These are phyloP conservation scores for Carpatolechia fugitivella DNA, from an alignment of 2,888 invertebrate genomes.

Conservation along the genomic window DNA sequence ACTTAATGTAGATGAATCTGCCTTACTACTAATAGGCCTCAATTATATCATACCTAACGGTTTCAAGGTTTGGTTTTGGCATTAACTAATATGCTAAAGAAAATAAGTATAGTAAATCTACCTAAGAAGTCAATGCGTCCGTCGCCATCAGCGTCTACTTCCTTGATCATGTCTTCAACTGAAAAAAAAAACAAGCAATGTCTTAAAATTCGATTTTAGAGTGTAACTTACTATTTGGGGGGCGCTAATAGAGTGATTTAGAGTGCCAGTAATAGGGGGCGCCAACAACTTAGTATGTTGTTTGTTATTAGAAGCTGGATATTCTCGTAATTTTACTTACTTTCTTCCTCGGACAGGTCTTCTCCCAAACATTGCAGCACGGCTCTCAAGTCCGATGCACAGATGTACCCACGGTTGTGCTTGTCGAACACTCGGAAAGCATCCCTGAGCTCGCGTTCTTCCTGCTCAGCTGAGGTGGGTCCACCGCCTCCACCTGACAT, in stretches of 20 bases:
- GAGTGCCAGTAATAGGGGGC: too few relatives aligned
- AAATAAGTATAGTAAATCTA: constrained; percentile 44
- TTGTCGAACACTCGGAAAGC: constrained; percentile 95
- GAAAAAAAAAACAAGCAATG: constrained; percentile 41
- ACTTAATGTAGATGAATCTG: too few relatives aligned
- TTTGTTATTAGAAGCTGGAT: too few relatives aligned
- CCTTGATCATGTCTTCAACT: constrained; percentile 98
- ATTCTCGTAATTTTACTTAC: constrained; percentile 84
- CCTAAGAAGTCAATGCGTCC: constrained; percentile 96
- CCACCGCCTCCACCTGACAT: constrained; percentile 81
- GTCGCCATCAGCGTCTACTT: constrained; percentile 96
- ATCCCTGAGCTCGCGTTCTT: constrained; percentile 89
- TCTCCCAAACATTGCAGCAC: constrained; percentile 94
- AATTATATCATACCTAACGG: too few relatives aligned
- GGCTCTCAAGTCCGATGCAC: constrained; percentile 91
- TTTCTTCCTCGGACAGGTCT: constrained; percentile 93
- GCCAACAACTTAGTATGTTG: too few relatives aligned
- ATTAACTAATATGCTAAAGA: too few relatives aligned
- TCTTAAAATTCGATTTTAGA: background rate
- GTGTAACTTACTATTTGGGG: too few relatives aligned
- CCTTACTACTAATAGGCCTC: too few relatives aligned
- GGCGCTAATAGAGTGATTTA: too few relatives aligned
- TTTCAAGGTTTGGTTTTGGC: too few relatives aligned
- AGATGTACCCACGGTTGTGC: constrained; percentile 94
- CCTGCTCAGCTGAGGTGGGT: constrained; percentile 85